Percentiles rank a stretch among this genome's conserved stretches.
These are phyloP conservation scores for Asbolus verrucosus DNA, from an alignment of 1,140 invertebrate genomes.

Conservation along the genomic window DNA sequence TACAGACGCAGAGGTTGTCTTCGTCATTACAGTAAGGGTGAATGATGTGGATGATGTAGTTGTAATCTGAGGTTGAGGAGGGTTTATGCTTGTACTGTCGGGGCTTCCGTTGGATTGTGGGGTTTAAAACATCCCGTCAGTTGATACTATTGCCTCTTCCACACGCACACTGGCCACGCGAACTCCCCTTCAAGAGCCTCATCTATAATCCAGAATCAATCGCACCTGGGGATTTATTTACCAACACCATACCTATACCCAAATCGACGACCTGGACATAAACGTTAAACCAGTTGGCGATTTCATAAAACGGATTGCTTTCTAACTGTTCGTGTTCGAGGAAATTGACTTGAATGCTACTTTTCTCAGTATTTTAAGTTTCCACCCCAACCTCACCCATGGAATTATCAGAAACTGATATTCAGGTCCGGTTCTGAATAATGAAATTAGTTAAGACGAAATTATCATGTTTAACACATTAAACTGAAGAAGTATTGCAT, in stretches of 20 bases:
- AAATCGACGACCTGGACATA: conserved; percentile 31
- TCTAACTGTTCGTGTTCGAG: conserved; percentile 30
- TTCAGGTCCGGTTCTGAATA: conserved; percentile 8
- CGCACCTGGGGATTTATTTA: conserved; percentile 38
- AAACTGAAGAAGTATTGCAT: conserved; percentile 21
- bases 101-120: conserved; percentile 46
- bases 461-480: conserved; percentile 37
- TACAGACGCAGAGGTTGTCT: conserved; percentile 7
- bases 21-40: conserved; percentile 10
- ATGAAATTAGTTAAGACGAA: conserved; percentile 12
- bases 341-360: conserved; percentile 29
- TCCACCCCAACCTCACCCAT: background rate
- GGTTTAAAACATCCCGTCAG: conserved; percentile 48
- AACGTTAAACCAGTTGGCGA: conserved; percentile 19
- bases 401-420: conserved; percentile 12
- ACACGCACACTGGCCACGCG: conserved; percentile 41
- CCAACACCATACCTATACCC: conserved; percentile 12
- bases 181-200: conserved; percentile 29
- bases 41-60: conserved; percentile 39
- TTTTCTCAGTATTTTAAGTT: conserved; percentile 24
- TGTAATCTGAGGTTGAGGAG: conserved; percentile 45
- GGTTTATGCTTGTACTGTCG: conserved; percentile 45
- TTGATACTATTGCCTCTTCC: conserved; percentile 45
- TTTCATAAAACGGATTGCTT: conserved; percentile 37
- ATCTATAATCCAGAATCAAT: conserved; percentile 40